Evolutionary conservation across 2,113 vertebrate species (phyloP).

Genomic region (Melanocharis versteri): DNA sequence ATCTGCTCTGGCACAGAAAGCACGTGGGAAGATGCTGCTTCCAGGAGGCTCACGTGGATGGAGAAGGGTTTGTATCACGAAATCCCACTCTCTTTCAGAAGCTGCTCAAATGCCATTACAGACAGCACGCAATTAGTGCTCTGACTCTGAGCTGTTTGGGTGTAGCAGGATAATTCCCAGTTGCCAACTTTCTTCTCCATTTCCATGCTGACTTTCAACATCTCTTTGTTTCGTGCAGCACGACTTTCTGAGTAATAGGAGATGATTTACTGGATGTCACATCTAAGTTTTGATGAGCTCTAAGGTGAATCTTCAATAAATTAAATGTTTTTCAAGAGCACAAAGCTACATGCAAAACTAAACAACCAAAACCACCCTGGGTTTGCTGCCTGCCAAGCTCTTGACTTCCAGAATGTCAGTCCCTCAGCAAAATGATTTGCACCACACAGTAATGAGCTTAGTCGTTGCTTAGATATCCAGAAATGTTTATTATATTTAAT

Average conservation of each 20-base stretch:
- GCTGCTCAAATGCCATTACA: not conserved
- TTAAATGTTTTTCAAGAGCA: not conserved
- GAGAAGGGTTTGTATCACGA: not conserved
- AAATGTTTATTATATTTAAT: not conserved
- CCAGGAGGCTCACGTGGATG: not conserved
- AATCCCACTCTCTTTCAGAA: not conserved
- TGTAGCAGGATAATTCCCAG: not conserved
- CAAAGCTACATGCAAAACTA: not conserved
- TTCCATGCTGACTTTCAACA: constrained; percentile 41
- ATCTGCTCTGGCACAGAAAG: not conserved
- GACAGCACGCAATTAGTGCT: not conserved
- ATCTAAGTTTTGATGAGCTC: not conserved
- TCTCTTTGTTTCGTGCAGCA: constrained; percentile 14
- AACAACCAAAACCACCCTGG: not conserved
- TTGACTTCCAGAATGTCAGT: not conserved
- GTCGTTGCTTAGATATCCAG: not conserved
- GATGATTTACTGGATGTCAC: constrained; percentile 25
- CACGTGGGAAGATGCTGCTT: not conserved
- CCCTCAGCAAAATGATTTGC: not conserved
- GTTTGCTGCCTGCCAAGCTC: not conserved
- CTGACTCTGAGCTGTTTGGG: not conserved
- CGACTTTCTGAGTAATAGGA: constrained; percentile 15
- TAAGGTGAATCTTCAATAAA: constrained; percentile 33
- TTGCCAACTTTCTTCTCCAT: constrained; percentile 28
- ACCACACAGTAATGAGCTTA: not conserved